Percentiles rank a stretch among this genome's conserved stretches.
phyloP scores from a whole-genome alignment of 2,888 invertebrate species.

The Drosophila multiciliata region DNA sequence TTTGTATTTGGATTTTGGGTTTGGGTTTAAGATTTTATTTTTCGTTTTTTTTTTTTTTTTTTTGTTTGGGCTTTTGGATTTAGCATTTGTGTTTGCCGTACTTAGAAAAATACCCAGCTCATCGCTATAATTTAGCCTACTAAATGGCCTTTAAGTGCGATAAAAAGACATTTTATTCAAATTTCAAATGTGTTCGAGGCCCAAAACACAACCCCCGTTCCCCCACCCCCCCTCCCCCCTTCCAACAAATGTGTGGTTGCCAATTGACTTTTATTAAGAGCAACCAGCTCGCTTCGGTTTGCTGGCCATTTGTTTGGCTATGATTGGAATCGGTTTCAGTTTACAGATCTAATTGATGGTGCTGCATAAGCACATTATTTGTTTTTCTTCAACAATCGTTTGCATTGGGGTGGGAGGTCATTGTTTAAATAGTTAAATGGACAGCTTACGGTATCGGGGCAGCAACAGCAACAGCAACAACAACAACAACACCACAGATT shows the following conservation, averaged over 20 bases:
- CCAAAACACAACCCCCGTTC: constrained; percentile 1
- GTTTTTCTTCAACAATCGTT: constrained; percentile 17
- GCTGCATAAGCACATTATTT: constrained; percentile 50
- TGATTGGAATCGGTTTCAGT: constrained; percentile 65
- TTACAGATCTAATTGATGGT: constrained; percentile 56
- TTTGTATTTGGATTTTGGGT: constrained; percentile 25
- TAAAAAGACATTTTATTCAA: constrained; percentile 76
- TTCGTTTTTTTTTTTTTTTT: not conserved
- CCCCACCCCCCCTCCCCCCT: not conserved
- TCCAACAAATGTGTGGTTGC: constrained; percentile 34
- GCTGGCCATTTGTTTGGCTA: constrained; percentile 66
- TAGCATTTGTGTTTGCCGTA: constrained; percentile 41
- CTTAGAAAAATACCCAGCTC: constrained; percentile 54
- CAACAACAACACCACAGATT: not conserved
- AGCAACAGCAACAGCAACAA: not conserved
- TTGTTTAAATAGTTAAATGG: constrained; percentile 41
- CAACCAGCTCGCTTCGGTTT: constrained; percentile 18
- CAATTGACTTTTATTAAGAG: constrained; percentile 75
- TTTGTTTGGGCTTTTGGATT: constrained; percentile 16
- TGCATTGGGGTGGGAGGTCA: constrained; percentile 13
- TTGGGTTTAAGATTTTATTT: constrained; percentile 1
- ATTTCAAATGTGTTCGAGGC: constrained; percentile 58
- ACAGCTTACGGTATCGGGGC: not conserved
- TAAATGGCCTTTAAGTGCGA: constrained; percentile 77
- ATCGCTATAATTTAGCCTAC: constrained; percentile 70